Conservation (phyloP, 1,140 invertebrate species). For the Lepidurus apus region DNA sequence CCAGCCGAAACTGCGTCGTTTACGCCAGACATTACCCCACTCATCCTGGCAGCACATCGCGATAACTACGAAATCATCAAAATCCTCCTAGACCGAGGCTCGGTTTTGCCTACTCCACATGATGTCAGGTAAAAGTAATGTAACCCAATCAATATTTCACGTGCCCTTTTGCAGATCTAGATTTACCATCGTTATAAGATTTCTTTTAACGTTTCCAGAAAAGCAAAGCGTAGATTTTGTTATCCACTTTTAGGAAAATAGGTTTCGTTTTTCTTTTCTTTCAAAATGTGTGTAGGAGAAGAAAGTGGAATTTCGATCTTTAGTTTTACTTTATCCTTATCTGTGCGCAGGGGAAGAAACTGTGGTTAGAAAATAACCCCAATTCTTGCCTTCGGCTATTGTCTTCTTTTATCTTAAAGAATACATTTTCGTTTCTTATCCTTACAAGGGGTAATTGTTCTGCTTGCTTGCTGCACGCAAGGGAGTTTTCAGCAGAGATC, state of each 20-base stretch:
- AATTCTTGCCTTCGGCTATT: too few species aligned
- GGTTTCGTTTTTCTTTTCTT: too few species aligned
- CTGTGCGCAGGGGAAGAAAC: too few species aligned
- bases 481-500: background rate
- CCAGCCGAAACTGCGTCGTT: constrained; percentile 87
- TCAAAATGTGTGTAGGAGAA: too few species aligned
- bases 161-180: background rate
- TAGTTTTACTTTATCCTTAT: too few species aligned
- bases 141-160: background rate
- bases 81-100: constrained; percentile 85
- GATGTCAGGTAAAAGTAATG: constrained; percentile 61
- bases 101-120: constrained; percentile 80
- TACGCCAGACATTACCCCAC: constrained; percentile 92
- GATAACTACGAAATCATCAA: constrained; percentile 99
- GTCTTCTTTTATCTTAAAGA: too few species aligned
- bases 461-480: background rate
- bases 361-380: too few species aligned
- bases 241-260: too few species aligned
- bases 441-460: background rate
- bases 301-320: too few species aligned
- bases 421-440: background rate
- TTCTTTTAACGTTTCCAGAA: background rate
- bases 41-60: constrained; percentile 89
- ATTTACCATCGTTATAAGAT: background rate
- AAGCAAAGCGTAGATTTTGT: too few species aligned